Evolutionary conservation across 2,888 invertebrate species (phyloP).

Genomic region (Therioaphis trifolii): DNA sequence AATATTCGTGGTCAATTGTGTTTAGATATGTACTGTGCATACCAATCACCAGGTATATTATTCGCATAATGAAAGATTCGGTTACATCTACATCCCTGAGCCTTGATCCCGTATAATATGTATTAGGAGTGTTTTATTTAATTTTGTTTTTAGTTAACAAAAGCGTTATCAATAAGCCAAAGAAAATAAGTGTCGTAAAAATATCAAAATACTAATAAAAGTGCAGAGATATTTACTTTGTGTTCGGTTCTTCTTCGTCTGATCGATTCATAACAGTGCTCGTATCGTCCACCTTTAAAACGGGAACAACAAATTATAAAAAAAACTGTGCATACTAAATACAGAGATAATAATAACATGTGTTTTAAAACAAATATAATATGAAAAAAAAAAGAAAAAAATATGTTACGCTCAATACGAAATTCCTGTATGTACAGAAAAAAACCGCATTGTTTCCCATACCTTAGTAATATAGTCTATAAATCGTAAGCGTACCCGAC

Average conservation of each 20-base stretch:
- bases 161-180: constrained; percentile 20
- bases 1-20: neutral
- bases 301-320: constrained; percentile 58
- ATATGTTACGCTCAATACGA: neutral
- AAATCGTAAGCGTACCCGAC: neutral
- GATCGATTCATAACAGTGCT: constrained; percentile 58
- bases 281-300: constrained; percentile 61
- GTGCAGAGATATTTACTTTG: constrained; percentile 60
- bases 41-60: too few species aligned
- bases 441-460: neutral
- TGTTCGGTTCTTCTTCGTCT: constrained; percentile 54
- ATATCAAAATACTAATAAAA: constrained; percentile 39
- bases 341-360: constrained; percentile 30
- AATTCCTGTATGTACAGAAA: constrained; percentile 17
- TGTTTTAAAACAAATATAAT: constrained; percentile 31
- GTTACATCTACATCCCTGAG: too few species aligned
- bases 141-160: neutral
- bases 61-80: too few species aligned
- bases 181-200: constrained; percentile 1
- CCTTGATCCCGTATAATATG: too few species aligned
- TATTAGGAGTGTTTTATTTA: neutral
- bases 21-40: too few species aligned
- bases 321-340: constrained; percentile 48
- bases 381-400: too few species aligned
- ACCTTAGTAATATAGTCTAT: neutral